phyloP scores from a whole-genome alignment of 2,888 invertebrate species.

The Falcaria lacertinaria region DNA sequence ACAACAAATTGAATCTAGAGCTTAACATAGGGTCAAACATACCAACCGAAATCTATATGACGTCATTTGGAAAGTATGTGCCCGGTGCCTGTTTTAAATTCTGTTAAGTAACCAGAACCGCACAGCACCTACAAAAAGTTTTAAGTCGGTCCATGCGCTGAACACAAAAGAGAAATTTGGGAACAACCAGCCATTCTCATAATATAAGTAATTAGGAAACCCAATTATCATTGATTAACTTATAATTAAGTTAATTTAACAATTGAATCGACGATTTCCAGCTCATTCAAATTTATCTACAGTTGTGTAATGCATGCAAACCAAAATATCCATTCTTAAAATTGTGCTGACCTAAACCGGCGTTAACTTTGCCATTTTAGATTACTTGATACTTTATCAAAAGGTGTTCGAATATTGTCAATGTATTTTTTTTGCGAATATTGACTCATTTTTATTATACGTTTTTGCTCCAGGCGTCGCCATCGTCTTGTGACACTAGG shows the following conservation, averaged over 20 bases:
- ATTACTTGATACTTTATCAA: constrained; percentile 4
- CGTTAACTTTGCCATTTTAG: constrained; percentile 4
- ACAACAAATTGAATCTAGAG: constrained; percentile 15
- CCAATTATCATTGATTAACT: neutral
- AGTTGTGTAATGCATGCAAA: neutral
- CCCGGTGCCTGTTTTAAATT: constrained; percentile 48
- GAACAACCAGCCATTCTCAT: neutral
- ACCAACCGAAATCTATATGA: constrained; percentile 59
- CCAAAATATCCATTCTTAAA: neutral
- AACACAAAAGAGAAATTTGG: constrained; percentile 15
- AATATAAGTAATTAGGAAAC: neutral
- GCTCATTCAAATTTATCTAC: neutral
- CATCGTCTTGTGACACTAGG: constrained; percentile 16
- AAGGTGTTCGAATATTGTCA: constrained; percentile 17
- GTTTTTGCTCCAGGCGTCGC: constrained; percentile 17
- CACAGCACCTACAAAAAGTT: constrained; percentile 18
- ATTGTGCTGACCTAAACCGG: neutral
- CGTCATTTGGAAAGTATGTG: constrained; percentile 71
- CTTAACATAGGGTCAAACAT: constrained; percentile 26
- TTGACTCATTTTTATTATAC: constrained; percentile 11
- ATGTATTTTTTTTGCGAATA: constrained; percentile 9
- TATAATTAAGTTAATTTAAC: neutral
- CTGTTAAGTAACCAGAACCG: constrained; percentile 41
- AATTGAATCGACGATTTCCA: neutral
- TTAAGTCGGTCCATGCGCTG: constrained; percentile 16